Evolutionary conservation across 2,888 invertebrate species (phyloP).

Genomic region (Macrosoma leucophasiata): DNA sequence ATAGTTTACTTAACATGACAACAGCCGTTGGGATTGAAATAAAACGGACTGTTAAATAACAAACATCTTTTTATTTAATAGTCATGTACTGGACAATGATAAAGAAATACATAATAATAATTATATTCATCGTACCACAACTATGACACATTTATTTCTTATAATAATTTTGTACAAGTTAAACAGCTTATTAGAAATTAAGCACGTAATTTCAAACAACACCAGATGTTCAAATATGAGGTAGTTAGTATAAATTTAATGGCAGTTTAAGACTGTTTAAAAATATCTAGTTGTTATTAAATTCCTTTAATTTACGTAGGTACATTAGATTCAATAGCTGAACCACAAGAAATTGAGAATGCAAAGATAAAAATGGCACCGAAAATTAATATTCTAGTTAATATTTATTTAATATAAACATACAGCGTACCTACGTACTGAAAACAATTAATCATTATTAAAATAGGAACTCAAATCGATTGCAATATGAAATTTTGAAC

Average conservation of each 20-base stretch:
- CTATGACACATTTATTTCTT: slow-evolving; percentile 58
- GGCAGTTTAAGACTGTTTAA: too few relatives aligned
- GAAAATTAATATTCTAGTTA: too few relatives aligned
- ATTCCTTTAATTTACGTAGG: too few relatives aligned
- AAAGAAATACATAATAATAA: slow-evolving; percentile 67
- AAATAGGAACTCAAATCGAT: slow-evolving; percentile 71
- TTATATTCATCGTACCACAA: slow-evolving; percentile 57
- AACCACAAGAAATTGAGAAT: too few relatives aligned
- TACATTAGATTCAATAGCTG: too few relatives aligned
- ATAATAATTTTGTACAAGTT: slow-evolving; percentile 56
- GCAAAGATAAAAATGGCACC: too few relatives aligned
- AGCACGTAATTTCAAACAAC: slow-evolving; percentile 33
- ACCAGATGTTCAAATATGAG: slow-evolving; percentile 54
- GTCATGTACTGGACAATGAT: slow-evolving; percentile 70
- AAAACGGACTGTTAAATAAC: slow-evolving; percentile 51
- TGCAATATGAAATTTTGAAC: too few relatives aligned
- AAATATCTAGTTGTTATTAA: too few relatives aligned
- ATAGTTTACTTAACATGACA: slow-evolving; percentile 20
- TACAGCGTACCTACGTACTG: too few relatives aligned
- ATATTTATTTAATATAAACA: slow-evolving; percentile 48
- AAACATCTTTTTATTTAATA: slow-evolving; percentile 73
- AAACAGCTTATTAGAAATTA: slow-evolving; percentile 37
- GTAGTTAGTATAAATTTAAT: slow-evolving; percentile 43
- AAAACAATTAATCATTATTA: slow-evolving; percentile 49
- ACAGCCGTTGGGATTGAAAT: slow-evolving; percentile 11